These are phyloP conservation scores for Melospiza georgiana DNA, from an alignment of 2,113 vertebrate genomes.

Conservation along the genomic window DNA sequence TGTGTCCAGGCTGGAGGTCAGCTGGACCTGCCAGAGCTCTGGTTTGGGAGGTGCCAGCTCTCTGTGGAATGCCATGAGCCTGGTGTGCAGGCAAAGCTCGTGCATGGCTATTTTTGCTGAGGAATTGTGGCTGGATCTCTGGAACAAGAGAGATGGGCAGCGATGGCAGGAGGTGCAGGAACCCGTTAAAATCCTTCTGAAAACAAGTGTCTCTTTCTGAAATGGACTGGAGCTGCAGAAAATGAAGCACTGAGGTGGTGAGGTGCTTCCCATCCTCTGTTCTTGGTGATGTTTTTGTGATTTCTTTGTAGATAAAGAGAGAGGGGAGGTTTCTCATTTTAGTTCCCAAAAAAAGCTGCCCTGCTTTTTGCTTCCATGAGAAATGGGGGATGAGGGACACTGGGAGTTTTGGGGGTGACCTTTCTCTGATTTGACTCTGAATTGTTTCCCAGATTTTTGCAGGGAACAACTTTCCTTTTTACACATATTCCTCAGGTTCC, in stretches of 20 bases:
- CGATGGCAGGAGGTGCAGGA: background rate
- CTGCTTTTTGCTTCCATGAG: background rate
- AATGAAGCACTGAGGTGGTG: background rate
- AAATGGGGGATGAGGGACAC: background rate
- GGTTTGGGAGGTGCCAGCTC: background rate
- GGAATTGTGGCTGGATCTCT: background rate
- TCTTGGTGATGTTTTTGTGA: background rate
- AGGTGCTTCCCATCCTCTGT: background rate
- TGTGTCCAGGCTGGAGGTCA: background rate
- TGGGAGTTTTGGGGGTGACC: background rate
- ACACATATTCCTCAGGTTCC: background rate
- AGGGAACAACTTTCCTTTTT: background rate
- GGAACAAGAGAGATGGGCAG: background rate
- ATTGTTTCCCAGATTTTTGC: background rate
- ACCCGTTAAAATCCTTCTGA: background rate
- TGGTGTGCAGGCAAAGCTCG: background rate
- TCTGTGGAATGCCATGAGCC: background rate
- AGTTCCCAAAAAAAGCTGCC: background rate
- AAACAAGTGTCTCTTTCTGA: background rate
- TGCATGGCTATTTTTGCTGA: rapidly evolving
- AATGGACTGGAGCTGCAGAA: background rate
- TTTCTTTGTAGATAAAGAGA: background rate
- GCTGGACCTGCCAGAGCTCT: background rate
- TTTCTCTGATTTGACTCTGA: background rate
- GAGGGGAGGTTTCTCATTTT: background rate